Conservation (phyloP, 64 coral and sea anemone genomes). For the Hydrozoanthus tunicans region DNA sequence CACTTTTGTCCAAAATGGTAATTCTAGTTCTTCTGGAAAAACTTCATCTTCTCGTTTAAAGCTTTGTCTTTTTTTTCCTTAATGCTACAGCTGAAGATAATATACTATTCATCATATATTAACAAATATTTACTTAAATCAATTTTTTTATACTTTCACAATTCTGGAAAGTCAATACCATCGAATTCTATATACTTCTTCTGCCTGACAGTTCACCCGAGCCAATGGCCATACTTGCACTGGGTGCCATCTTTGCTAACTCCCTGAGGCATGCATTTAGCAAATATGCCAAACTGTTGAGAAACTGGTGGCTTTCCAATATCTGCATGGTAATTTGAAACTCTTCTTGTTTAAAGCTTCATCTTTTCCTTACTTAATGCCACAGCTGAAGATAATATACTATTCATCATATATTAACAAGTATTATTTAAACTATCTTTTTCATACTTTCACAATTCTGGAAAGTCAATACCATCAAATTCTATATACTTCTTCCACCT, state of each 20-base stretch:
- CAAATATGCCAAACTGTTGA: not conserved
- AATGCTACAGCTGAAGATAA: too few relatives aligned
- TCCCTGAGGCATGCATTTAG: constrained; percentile 49
- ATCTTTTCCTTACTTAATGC: too few relatives aligned
- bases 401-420: too few relatives aligned
- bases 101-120: too few relatives aligned
- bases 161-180: constrained; percentile 3
- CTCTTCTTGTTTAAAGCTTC: too few relatives aligned
- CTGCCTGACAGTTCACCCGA: not conserved
- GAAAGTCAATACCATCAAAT: constrained; percentile 1
- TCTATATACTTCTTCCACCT: constrained; percentile 38
- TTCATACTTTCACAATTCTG: constrained; percentile 8
- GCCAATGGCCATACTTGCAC: constrained; percentile 51
- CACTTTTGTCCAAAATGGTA: too few relatives aligned
- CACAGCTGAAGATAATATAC: too few relatives aligned
- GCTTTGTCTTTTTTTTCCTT: too few relatives aligned
- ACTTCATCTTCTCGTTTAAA: too few relatives aligned
- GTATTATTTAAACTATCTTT: too few relatives aligned
- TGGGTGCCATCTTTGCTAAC: constrained; percentile 36
- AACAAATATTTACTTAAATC: too few relatives aligned
- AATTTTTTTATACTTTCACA: not conserved
- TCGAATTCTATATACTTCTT: constrained; percentile 40
- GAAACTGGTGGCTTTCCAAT: constrained; percentile 56
- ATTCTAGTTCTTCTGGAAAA: too few relatives aligned
- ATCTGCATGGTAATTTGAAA: constrained; percentile 56